Base-by-base conservation (phyloP, 2,113 vertebrate species). In the Cephalophus harveyi region DNA sequence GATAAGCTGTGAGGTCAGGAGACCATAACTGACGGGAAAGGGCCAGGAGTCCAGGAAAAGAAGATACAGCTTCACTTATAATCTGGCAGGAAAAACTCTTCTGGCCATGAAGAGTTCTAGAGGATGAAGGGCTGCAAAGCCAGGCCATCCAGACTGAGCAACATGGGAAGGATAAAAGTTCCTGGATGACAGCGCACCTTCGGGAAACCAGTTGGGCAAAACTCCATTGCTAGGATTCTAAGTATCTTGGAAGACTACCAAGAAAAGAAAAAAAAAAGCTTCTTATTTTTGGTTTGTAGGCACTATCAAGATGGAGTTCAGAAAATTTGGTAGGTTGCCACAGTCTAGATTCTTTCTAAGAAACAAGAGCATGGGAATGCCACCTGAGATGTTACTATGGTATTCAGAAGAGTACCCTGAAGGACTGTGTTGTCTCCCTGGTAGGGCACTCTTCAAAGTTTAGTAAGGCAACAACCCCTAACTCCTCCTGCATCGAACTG, bases 1-100 rank as follows among this genome's bases (percentile, higher is more conserved):
- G 89, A 87, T 92, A 97, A 98, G 16, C 50, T 97, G n/a, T 97
- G 50, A 95, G 93, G 89, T 97, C 93, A 98, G 23, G 85, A n/a
- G 40, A 96, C 79, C 46, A 60, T 90, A 97, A 97, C 84, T 93
- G 46, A 93, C 48, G 30, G 12, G 14, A 19, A 97, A 97, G 96
- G 33, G 78, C 55, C 85, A 96, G 30, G n/a, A 96, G 21, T 96
- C 84, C 43, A 86, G 3, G 46, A 27, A 97, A 36, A 94, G 17
- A 52, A 96, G 94, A 62, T 14, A 86, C 12, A 62, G 30, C 30
- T 50, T 98, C 94, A 78, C 97, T 97, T 95, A 57, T 71, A 94
- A 97, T 14, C 97, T 98, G 33, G 84, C 94, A 97, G 27, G 30
- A 64, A 95, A 64, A 85, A 1, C 17, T 89, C 5, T 0, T 9